These are phyloP conservation scores for Vanessa atalanta DNA, from an alignment of 1,140 invertebrate genomes.

Conservation along the genomic window DNA sequence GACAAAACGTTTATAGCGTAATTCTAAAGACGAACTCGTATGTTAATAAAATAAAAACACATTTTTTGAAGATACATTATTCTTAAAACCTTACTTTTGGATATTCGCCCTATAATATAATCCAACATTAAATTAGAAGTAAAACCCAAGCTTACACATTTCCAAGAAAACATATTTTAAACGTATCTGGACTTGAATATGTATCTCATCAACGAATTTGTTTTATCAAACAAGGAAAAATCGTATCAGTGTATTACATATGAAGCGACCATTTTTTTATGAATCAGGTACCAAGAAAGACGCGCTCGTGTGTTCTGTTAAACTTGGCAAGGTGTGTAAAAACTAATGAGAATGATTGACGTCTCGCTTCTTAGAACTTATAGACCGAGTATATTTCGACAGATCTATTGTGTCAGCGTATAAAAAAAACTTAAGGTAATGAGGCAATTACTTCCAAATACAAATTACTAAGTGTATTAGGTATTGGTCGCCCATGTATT, in stretches of 20 bases:
- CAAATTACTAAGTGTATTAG: neutral
- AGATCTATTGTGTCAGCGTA: slow-evolving; percentile 14
- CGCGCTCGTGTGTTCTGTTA: slow-evolving; percentile 16
- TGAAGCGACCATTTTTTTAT: slow-evolving; percentile 12
- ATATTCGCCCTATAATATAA: no score
- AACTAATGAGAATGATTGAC: slow-evolving; percentile 18
- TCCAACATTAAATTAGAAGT: no score
- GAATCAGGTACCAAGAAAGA: slow-evolving; percentile 23
- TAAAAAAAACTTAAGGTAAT: neutral
- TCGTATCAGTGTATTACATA: neutral
- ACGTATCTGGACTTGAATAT: neutral
- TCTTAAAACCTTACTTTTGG: no score
- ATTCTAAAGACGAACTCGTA: no score
- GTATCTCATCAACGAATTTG: neutral
- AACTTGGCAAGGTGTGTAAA: slow-evolving; percentile 26
- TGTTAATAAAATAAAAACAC: no score
- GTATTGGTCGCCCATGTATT: neutral
- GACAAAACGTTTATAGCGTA: no score
- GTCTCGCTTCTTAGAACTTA: slow-evolving; percentile 17
- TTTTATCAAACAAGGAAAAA: slow-evolving; percentile 19
- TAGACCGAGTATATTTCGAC: slow-evolving; percentile 8
- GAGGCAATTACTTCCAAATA: neutral
- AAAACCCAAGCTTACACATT: neutral
- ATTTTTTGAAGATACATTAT: no score
- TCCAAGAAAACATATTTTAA: neutral